A percentile compares a stretch with the other conserved stretches of the same genome.
Evolutionary conservation across 2,797 vertebrate species (phyloP).

Genomic region (Oryzias dopingdopingensis): DNA sequence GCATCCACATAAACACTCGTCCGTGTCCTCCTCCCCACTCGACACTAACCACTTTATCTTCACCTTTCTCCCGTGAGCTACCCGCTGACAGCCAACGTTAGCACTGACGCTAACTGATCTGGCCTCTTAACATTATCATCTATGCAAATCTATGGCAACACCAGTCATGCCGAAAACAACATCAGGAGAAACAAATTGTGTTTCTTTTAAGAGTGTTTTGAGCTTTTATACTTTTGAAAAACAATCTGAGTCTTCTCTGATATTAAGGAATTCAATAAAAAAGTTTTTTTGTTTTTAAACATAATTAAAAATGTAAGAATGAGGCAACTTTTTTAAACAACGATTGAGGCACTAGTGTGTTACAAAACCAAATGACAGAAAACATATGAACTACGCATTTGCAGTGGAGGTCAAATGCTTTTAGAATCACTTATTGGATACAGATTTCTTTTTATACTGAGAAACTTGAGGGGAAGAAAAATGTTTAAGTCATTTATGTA

Average conservation of each 20-base stretch:
- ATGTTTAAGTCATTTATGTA: conserved; percentile 12
- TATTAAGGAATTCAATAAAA: too few species aligned
- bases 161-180: conserved; percentile 23
- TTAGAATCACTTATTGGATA: too few species aligned
- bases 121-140: conserved; percentile 66
- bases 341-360: not conserved
- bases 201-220: conserved; percentile 14
- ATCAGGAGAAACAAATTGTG: conserved; percentile 5
- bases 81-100: conserved; percentile 65
- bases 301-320: too few species aligned
- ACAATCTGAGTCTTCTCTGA: too few species aligned
- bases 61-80: conserved; percentile 58
- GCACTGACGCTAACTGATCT: conserved; percentile 60
- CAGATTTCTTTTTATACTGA: too few species aligned
- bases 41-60: conserved; percentile 58
- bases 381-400: not conserved
- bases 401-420: too few species aligned
- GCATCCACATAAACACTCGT: conserved; percentile 39
- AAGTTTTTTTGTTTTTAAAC: too few species aligned
- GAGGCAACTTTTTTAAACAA: not conserved
- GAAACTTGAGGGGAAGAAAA: not conserved
- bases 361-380: not conserved
- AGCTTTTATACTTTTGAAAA: not conserved
- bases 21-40: conserved; percentile 26
- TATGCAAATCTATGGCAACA: conserved; percentile 40